Evolutionary conservation across 2,888 invertebrate genomes (phyloP), one percentile per base, ranked within the genome.

Genomic region (Megaustenia siamemsis): DNA sequence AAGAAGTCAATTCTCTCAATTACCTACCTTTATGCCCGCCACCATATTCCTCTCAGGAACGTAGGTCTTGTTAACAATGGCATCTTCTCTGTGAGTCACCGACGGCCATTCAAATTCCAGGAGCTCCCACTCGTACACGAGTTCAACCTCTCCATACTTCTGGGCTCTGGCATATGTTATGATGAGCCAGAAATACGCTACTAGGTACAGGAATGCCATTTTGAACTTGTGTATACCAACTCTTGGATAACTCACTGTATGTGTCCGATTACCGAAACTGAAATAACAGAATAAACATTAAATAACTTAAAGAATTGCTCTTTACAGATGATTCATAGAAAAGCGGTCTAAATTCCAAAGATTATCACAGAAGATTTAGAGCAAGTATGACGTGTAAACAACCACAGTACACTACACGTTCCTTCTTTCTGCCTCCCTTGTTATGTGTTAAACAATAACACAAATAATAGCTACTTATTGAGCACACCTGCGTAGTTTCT

Each of bases 71-170:
- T 76, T 49, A 8, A 0, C 28, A 21, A 63, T 24, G 35, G 66
- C 40, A n/a, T 40, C 49, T 15, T 28, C 1, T 21, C 35, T 66
- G n/a, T 8, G 3, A 18, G 28, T 49, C 15, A 35, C 32, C 0
- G 75, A 63, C 24, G 66, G 83, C 77, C 77, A 77, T 35, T 83
- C 77, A 38, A 87, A 90, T 56, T 90, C 90, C 49, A 91, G 76
- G 0, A 86, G 85, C 5, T 82, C 86, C 90, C 90, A 91, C 45
- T 87, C 86, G 86, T 90, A 88, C 5, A 90, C 87, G 24, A 88
- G 45, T 4, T 71, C 60, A 15, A 73, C 53, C 6, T 82, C 76
- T 3, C 83, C 83, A 71, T 69, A 24, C 24, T 40, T 35, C 60
- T 83, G 83, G 24, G 77, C 49, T 43, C 32, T 40, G 56, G 43